These are phyloP conservation scores for Dinoponera quadriceps DNA, from an alignment of 1,140 invertebrate genomes.

Conservation along the genomic window DNA sequence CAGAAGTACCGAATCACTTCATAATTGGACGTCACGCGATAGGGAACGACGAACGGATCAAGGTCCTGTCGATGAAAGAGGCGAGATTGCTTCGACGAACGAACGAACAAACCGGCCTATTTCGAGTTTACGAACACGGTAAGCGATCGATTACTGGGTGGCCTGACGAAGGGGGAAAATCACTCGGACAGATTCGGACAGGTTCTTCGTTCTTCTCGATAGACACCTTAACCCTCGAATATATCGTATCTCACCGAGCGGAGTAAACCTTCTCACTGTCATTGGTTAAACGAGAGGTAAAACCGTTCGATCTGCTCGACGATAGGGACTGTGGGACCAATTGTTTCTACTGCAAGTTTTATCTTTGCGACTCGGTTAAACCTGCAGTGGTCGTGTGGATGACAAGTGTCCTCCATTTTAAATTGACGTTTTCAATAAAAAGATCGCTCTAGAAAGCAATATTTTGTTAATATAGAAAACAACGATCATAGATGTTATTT, in stretches of 20 bases:
- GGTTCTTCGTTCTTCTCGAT: background rate
- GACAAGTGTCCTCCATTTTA: too few species aligned
- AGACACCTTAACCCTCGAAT: background rate
- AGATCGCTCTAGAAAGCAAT: too few species aligned
- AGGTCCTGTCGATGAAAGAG: conserved; percentile 64
- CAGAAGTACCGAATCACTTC: conserved; percentile 66
- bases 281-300: background rate
- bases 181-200: background rate
- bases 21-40: conserved; percentile 70
- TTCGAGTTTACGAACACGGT: conserved; percentile 32
- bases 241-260: background rate
- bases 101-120: conserved; percentile 21
- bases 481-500: too few species aligned
- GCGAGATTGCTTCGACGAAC: conserved; percentile 47
- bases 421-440: too few species aligned
- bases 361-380: background rate
- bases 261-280: background rate
- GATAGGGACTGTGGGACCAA: background rate
- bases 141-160: background rate
- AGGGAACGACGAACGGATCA: conserved; percentile 63
- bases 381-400: too few species aligned
- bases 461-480: too few species aligned
- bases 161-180: background rate
- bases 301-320: background rate
- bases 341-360: background rate